phyloP scores from a whole-genome alignment of 2,113 vertebrate species.

The Perca schrenkii region DNA sequence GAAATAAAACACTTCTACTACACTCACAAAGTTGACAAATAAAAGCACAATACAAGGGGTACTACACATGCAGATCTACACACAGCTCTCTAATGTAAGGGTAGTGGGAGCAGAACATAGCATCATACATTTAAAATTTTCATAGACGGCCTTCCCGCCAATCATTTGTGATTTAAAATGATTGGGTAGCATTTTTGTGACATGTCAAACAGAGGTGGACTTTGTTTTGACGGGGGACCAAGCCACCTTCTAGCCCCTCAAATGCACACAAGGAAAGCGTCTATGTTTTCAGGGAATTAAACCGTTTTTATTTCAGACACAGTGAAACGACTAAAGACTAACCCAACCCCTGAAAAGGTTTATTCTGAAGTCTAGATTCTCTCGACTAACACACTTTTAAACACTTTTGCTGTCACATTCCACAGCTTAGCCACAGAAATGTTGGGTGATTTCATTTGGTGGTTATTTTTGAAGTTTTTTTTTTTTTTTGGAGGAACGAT shows the following conservation, averaged over 20 bases:
- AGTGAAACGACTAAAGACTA: conserved; percentile 1
- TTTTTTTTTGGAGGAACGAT: conserved; percentile 57
- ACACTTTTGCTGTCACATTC: conserved; percentile 62
- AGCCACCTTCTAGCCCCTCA: conserved; percentile 6
- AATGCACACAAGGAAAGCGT: conserved; percentile 32
- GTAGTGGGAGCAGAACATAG: conserved; percentile 29
- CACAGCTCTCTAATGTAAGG: conserved; percentile 63
- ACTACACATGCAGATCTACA: conserved; percentile 78
- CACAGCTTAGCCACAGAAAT: conserved; percentile 76
- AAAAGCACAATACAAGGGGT: conserved; percentile 68
- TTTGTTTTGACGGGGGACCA: conserved; percentile 15
- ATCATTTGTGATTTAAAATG: conserved; percentile 51
- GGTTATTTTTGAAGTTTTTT: conserved; percentile 2
- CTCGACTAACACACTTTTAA: conserved; percentile 5
- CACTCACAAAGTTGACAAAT: conserved; percentile 85
- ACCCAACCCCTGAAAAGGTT: background rate
- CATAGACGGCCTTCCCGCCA: conserved; percentile 22
- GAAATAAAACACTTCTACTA: conserved; percentile 86
- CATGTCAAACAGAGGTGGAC: background rate
- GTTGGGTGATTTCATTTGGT: conserved; percentile 66
- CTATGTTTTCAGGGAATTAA: background rate
- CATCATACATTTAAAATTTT: conserved; percentile 6
- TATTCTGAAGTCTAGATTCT: conserved; percentile 4
- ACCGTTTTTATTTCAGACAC: conserved; percentile 23
- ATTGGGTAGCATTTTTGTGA: conserved; percentile 44